Base-by-base conservation (phyloP, 2,797 vertebrate genomes). In the Danio choprae region DNA sequence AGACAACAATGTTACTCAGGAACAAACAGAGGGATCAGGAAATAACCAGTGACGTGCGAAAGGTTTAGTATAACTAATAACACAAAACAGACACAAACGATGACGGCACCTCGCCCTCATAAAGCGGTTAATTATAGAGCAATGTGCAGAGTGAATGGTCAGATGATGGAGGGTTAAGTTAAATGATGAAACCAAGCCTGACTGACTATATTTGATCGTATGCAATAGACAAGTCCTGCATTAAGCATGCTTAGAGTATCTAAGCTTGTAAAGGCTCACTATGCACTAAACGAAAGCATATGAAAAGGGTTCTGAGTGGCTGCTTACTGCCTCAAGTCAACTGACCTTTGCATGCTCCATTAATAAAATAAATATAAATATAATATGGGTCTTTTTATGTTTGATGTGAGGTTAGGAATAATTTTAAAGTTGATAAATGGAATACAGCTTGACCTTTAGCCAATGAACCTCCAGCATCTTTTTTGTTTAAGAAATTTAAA, bases 381-480 rank as follows among this genome's bases (percentile, higher is more conserved):
- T n/a, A 68, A 69, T 44, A 44, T 8, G 29, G n/a, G 4, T 2
- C 38, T 6, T 22, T 51, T 70, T 53, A 53, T 43, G 20, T 43
- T 44, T 29, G 9, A 44, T 46, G 41, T 36, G 15, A 36, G 38
- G 11, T 55, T 29, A 46, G 3, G 8, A 46, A 59, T 46, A 0
- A 44, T 29, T 11, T 59, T 1, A n/a, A 11, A 40, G 12, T 55
- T 20, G 29, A 55, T 8, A 16, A 6, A 51, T 40, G 15, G 15
- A 53, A 10, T n/a, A 6, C 18, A 69, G 11, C 36, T 22, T 59
- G 20, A 59, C 59, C 43, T 44, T 5, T 7, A 41, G 44, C 18
- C 59, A 63, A 72, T 58, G n/a, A 58, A 80, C 65, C 65, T 75
- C 50, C 65, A 71, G 50, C 36, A 58, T 80, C 29, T 62, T 63